Evolutionary conservation across 2,113 vertebrate genomes (phyloP).

Genomic region (Myxocyprinus asiaticus): DNA sequence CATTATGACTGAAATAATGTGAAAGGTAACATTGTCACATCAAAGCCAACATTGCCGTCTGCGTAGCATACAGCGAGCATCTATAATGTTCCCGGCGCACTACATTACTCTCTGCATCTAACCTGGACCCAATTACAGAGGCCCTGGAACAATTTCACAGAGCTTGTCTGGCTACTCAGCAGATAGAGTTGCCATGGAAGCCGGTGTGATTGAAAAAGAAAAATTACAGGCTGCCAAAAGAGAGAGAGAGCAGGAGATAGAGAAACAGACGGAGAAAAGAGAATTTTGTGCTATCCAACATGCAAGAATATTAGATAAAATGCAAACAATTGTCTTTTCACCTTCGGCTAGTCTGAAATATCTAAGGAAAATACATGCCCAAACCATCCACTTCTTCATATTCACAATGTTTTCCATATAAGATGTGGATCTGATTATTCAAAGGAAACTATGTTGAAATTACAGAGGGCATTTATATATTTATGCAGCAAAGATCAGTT

Average conservation of each 20-base stretch:
- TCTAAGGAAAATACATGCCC: too few relatives aligned
- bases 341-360: conserved; percentile 4
- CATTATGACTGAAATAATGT: conserved; percentile 17
- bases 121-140: conserved; percentile 59
- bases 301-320: conserved; percentile 47
- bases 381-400: neutral
- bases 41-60: conserved; percentile 28
- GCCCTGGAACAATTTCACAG: conserved; percentile 60
- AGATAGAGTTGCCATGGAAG: conserved; percentile 66
- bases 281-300: conserved; percentile 3
- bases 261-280: conserved; percentile 17
- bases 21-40: conserved; percentile 26
- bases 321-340: conserved; percentile 47
- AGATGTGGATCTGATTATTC: too few relatives aligned
- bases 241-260: conserved; percentile 23
- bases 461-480: too few relatives aligned
- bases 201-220: conserved; percentile 56
- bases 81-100: conserved; percentile 24
- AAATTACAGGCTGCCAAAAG: conserved; percentile 64
- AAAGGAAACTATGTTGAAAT: too few relatives aligned
- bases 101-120: conserved; percentile 45
- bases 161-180: conserved; percentile 57
- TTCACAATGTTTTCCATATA: neutral
- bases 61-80: conserved; percentile 18
- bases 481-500: too few relatives aligned